Evolutionary conservation across 2,888 invertebrate genomes (phyloP).

Genomic region (Theretra japonica): DNA sequence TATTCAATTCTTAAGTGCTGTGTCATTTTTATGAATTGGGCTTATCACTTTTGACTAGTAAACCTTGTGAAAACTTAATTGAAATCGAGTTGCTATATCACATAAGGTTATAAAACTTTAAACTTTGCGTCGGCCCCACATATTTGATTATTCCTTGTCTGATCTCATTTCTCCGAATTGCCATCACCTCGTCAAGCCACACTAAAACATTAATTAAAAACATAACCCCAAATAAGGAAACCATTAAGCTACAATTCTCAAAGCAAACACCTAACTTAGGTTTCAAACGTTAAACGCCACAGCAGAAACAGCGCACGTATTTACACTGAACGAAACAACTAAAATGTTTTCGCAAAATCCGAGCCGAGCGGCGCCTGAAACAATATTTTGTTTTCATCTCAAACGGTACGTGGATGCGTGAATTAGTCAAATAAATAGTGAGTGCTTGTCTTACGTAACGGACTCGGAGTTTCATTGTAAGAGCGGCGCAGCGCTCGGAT

Average conservation of each 20-base stretch:
- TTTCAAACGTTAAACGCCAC: neutral
- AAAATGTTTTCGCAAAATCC: conserved; percentile 46
- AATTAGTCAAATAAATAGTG: conserved; percentile 31
- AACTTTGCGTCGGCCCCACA: no score
- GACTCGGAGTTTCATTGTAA: neutral
- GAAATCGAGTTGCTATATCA: no score
- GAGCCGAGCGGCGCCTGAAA: conserved; percentile 42
- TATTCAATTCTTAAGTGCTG: no score
- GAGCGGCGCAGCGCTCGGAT: neutral
- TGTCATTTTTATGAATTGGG: no score
- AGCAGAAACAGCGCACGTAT: neutral
- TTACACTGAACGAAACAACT: conserved; percentile 3
- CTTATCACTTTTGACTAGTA: no score
- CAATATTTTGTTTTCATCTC: conserved; percentile 58
- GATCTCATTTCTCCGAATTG: neutral
- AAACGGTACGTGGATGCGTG: conserved; percentile 28
- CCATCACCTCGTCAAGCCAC: neutral
- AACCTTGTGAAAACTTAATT: no score
- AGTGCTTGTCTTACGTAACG: conserved; percentile 37
- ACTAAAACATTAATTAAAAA: neutral
- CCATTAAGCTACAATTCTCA: neutral
- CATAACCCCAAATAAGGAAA: neutral
- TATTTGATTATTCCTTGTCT: no score
- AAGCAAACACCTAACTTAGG: neutral
- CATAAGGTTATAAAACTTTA: no score